A percentile compares a stretch with the other conserved stretches of the same genome.
Conservation (phyloP, 1,140 invertebrate species). For the Ephestia elutella region DNA sequence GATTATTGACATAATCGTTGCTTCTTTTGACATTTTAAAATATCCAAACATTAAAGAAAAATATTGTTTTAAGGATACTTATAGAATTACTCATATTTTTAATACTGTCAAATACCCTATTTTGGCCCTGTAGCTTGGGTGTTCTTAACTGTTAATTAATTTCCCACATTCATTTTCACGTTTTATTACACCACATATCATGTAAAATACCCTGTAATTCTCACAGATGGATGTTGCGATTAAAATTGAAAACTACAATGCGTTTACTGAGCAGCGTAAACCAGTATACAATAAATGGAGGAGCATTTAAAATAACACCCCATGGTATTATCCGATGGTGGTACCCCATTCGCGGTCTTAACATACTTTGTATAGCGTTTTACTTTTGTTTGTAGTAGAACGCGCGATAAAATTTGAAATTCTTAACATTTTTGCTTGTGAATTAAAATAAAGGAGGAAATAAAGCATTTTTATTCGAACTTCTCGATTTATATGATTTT, state of each 20-base stretch:
- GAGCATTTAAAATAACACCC: conserved; percentile 1
- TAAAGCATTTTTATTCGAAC: no score
- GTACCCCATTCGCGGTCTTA: background rate
- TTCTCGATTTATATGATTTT: no score
- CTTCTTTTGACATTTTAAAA: no score
- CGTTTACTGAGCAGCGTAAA: background rate
- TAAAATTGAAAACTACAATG: conserved; percentile 1
- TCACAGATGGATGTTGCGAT: background rate
- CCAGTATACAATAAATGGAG: background rate
- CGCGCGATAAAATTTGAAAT: background rate
- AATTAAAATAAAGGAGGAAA: no score
- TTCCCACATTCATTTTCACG: background rate
- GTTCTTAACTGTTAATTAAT: background rate
- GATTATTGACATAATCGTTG: no score
- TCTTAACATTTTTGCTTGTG: no score
- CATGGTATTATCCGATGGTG: background rate
- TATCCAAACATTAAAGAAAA: no score
- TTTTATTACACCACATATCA: background rate
- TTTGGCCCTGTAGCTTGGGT: background rate
- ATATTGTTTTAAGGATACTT: no score
- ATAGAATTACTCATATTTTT: no score
- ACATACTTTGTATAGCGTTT: background rate
- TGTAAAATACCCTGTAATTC: background rate
- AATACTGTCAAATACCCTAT: no score
- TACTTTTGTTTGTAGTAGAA: background rate